These are phyloP conservation scores for Pyrocephalus nanus DNA, from an alignment of 2,797 vertebrate genomes.

Conservation along the genomic window DNA sequence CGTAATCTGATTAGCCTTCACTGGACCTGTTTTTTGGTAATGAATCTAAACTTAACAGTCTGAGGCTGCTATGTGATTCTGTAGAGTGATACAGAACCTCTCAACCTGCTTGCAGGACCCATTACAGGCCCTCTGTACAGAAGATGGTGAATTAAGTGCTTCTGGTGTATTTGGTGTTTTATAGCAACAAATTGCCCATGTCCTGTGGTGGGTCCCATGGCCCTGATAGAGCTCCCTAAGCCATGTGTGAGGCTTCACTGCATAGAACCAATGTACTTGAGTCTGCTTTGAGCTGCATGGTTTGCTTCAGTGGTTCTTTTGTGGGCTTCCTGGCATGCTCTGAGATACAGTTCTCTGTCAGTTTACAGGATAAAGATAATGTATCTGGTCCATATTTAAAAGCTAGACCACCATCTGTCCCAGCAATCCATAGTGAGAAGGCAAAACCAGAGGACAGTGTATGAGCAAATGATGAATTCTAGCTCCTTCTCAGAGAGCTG, in stretches of 20 bases:
- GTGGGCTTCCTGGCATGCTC: not conserved
- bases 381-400: not conserved
- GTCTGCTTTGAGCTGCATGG: not conserved
- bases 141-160: not conserved
- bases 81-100: not conserved
- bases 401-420: not conserved
- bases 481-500: not conserved
- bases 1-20: not conserved
- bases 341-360: not conserved
- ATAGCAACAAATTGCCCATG: not conserved
- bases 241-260: not conserved
- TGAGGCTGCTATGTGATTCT: not conserved
- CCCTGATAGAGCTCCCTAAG: not conserved
- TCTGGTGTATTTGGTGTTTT: not conserved
- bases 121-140: not conserved
- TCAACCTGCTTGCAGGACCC: not conserved
- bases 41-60: not conserved
- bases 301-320: not conserved
- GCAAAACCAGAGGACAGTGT: not conserved
- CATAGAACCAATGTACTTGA: not conserved
- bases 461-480: not conserved
- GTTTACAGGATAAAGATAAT: not conserved
- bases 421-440: not conserved
- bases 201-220: not conserved
- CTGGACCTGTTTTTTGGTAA: not conserved